Base-by-base conservation (phyloP, 2,797 vertebrate species). In the Spinus pinus region DNA sequence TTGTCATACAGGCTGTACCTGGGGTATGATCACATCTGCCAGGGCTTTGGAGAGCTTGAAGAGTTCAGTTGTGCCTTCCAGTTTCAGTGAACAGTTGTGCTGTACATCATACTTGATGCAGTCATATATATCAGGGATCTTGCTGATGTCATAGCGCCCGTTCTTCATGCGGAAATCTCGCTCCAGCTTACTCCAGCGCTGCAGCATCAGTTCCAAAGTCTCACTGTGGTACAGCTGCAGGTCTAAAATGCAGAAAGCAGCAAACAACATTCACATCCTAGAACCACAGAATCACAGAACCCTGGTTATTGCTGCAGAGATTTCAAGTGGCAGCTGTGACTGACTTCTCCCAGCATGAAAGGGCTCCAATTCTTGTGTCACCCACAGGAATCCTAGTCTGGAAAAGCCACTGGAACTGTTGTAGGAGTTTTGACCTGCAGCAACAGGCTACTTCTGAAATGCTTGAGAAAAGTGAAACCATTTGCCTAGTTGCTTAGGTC, bases 121-220 rank as follows among this genome's bases (percentile, higher is more conserved):
- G 98, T 99, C 99, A 3, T 99, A 99, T 93, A 99, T 99, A 93
- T 99, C 99, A 0, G 99, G 99, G 90, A 99, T 99, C 97, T 99
- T 99, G 96, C 99, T 99, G 97, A 99, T 99, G 97, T 99, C 99
- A 1, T 99, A 99, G 60, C 99, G 99, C 31, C 99, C 99, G 1
- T 97, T 99, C 97, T 99, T 99, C 98, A 99, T 99, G 83, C 98
- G 98, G 94, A 99, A 99, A 96, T 99, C 99, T 60, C 98, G 97
- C 97, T 99, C 99, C 53, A 99, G 98, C 95, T 99, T 99, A 92
- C 98, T 99, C 99, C 99, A 99, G 93, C 99, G 99, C 74, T 99
- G 99, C 83, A 99, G 97, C 99, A 99, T 99, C 94, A 99, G 98
- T 92, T 99, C 99, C 91, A 99, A 97, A 1, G 99, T 98, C 97